Percentiles rank a stretch among this genome's conserved stretches.
Conservation (phyloP, 2,888 invertebrate species). For the Melieria picta region DNA sequence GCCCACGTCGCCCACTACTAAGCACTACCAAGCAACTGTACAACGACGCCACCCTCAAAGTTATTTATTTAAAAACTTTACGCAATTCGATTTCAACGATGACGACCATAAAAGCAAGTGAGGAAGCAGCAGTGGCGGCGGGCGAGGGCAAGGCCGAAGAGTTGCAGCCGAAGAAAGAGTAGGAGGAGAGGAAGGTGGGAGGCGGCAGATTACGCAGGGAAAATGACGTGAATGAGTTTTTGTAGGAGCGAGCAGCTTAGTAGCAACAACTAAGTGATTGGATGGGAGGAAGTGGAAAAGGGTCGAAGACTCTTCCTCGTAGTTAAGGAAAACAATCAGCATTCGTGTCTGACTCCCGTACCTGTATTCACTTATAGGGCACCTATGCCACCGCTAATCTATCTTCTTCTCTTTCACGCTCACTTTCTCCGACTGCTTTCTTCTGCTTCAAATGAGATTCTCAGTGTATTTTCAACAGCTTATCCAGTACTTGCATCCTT, state of each 20-base stretch:
- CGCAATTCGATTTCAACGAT: slow-evolving; percentile 13
- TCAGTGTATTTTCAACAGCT: too few relatives aligned
- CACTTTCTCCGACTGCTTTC: slow-evolving; percentile 3
- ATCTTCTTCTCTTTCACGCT: slow-evolving; percentile 16
- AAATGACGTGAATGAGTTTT: not conserved
- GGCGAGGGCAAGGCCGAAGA: not conserved
- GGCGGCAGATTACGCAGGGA: not conserved
- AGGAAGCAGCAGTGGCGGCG: not conserved
- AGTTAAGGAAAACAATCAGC: too few relatives aligned
- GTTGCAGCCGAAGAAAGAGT: slow-evolving; percentile 9
- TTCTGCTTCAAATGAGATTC: not conserved
- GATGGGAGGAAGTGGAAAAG: not conserved
- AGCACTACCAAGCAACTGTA: slow-evolving; percentile 34
- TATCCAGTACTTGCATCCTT: too few relatives aligned
- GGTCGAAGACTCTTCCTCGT: too few relatives aligned
- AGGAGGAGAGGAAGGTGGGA: slow-evolving; percentile 12
- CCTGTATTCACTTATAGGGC: too few relatives aligned
- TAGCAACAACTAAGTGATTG: not conserved
- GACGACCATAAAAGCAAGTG: slow-evolving; percentile 27
- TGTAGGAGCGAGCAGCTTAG: not conserved
- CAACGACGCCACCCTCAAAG: slow-evolving; percentile 14
- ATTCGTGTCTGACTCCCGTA: too few relatives aligned
- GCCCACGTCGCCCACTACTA: slow-evolving; percentile 61
- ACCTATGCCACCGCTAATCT: slow-evolving; percentile 23
- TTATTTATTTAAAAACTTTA: slow-evolving; percentile 22